phyloP scores from a whole-genome alignment of 2,797 vertebrate species.

The Scleropages formosus region DNA sequence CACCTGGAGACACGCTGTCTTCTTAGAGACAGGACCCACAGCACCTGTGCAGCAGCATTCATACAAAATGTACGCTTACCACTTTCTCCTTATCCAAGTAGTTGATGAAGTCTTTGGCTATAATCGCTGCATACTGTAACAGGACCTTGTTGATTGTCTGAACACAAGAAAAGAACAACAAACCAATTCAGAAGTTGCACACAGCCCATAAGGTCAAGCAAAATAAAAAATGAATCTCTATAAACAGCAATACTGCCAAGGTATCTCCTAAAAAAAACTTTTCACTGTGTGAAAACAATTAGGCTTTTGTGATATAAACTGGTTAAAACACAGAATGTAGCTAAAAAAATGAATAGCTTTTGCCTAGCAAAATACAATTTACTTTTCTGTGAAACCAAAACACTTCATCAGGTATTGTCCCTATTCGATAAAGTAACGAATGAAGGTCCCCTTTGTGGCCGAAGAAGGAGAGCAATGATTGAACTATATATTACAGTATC shows the following conservation, averaged over 20 bases:
- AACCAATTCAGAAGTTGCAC: no score
- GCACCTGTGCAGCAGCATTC: neutral
- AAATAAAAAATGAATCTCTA: neutral
- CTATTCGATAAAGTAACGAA: neutral
- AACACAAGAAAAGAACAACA: constrained; percentile 7
- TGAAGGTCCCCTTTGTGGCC: neutral
- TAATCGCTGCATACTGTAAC: constrained; percentile 89
- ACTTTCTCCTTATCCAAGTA: constrained; percentile 88
- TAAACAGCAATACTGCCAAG: neutral
- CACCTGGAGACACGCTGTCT: neutral
- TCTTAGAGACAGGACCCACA: neutral
- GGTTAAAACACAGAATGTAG: neutral
- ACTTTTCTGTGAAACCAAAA: constrained; percentile 4
- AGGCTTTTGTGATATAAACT: neutral
- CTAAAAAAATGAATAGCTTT: constrained; percentile 1
- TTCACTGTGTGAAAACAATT: neutral
- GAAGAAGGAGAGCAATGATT: neutral
- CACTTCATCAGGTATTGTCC: constrained; percentile 8
- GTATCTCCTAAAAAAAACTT: neutral
- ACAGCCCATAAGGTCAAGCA: neutral
- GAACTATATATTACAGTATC: constrained; percentile 2
- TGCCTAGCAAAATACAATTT: neutral
- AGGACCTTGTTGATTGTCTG: constrained; percentile 98
- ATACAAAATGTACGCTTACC: constrained; percentile 71
- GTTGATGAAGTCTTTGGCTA: constrained; percentile 84